Evolutionary conservation across 1,140 invertebrate species (phyloP).

Genomic region (Diachasmimorpha longicaudata): DNA sequence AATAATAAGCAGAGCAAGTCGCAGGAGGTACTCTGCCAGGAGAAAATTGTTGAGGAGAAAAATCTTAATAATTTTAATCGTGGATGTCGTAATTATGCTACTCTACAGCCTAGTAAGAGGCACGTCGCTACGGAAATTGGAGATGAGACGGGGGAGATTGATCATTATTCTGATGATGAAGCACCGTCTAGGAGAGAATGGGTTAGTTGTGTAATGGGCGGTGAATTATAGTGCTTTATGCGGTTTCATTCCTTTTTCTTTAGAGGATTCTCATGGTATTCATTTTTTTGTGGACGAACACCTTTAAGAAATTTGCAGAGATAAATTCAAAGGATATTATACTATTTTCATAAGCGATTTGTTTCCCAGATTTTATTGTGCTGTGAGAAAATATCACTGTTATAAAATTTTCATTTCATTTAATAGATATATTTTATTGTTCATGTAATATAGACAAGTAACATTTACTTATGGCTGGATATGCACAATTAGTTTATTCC

Average conservation of each 20-base stretch:
- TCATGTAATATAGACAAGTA: too few relatives aligned
- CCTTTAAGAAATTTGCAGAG: too few relatives aligned
- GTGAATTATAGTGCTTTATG: too few relatives aligned
- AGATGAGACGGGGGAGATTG: constrained; percentile 53
- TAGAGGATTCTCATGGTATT: neutral
- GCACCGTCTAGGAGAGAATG: constrained; percentile 54
- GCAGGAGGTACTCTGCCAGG: constrained; percentile 52
- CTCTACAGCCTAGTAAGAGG: constrained; percentile 57
- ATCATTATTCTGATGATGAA: constrained; percentile 61
- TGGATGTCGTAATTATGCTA: constrained; percentile 58
- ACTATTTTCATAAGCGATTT: too few relatives aligned
- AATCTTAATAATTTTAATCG: constrained; percentile 59
- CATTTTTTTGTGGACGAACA: neutral
- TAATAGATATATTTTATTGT: too few relatives aligned
- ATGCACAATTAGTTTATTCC: too few relatives aligned
- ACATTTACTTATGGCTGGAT: too few relatives aligned
- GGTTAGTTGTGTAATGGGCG: constrained; percentile 37
- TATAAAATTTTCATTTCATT: too few relatives aligned
- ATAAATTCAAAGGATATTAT: too few relatives aligned
- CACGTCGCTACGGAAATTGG: constrained; percentile 54
- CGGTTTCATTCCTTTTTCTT: constrained; percentile 8
- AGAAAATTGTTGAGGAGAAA: constrained; percentile 57
- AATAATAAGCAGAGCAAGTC: constrained; percentile 56
- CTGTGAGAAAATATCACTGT: too few relatives aligned
- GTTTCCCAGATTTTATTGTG: too few relatives aligned